These are phyloP conservation scores for Macrosoma leucophasiata DNA, from an alignment of 2,888 invertebrate species.

Conservation along the genomic window DNA sequence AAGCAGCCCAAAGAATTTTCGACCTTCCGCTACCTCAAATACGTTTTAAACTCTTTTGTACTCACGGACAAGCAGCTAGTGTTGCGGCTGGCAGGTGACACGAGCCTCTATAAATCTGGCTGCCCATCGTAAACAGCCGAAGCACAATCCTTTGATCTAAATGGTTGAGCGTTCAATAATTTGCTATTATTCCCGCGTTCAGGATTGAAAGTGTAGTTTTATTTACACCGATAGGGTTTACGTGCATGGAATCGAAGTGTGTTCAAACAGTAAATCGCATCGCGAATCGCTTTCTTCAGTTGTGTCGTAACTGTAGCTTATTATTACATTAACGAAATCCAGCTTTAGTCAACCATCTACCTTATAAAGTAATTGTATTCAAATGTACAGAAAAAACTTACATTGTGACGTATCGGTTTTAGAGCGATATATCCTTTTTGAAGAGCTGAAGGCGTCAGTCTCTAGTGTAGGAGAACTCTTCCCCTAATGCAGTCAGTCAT, in stretches of 20 bases:
- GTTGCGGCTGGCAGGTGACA: constrained; percentile 66
- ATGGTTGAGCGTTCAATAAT: constrained; percentile 46
- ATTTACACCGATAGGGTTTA: constrained; percentile 12
- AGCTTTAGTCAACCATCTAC: constrained; percentile 2
- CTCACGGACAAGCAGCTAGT: constrained; percentile 45
- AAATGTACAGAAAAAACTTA: too few relatives aligned
- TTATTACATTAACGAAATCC: constrained; percentile 5
- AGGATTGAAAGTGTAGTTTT: constrained; percentile 17
- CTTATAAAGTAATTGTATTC: not conserved
- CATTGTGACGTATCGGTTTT: too few relatives aligned
- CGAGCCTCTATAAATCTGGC: constrained; percentile 58
- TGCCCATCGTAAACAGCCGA: constrained; percentile 47
- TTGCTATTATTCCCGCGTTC: constrained; percentile 42
- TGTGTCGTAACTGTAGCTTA: too few relatives aligned
- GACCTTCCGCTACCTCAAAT: constrained; percentile 14
- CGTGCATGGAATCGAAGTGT: constrained; percentile 13
- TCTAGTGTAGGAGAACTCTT: too few relatives aligned
- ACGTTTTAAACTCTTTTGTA: constrained; percentile 31
- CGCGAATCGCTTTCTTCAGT: too few relatives aligned
- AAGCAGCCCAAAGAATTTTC: too few relatives aligned
- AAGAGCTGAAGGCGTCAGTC: too few relatives aligned
- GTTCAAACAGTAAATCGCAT: constrained; percentile 7
- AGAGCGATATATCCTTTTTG: too few relatives aligned
- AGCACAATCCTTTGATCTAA: constrained; percentile 48
- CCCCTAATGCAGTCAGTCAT: too few relatives aligned